Base-by-base conservation (phyloP, 2,113 vertebrate genomes). In the Corapipo altera region DNA sequence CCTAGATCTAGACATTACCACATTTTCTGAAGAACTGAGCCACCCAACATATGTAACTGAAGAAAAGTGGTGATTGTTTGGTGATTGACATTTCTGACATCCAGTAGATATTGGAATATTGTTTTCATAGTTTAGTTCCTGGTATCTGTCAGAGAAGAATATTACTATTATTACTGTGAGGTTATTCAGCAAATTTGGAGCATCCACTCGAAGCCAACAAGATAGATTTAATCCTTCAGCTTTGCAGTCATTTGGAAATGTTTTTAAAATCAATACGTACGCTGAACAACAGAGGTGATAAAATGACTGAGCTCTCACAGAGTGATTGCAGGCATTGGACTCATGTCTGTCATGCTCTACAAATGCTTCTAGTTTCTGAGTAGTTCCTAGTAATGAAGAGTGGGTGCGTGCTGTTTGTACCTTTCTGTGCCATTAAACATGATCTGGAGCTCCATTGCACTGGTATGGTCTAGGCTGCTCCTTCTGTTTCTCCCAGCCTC, bases 41-140 rank as follows among this genome's bases (percentile, higher is more conserved):
- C 52, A 84, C 3, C 5, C 37, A 76, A 30, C 43, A 39, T 43
- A 66, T 69, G 12, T 32, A 83, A 55, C 51, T 51, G 61, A 86
- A 85, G 54, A 57, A 67, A 64, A 65, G 33, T 62, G 46, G 22
- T 83, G 22, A 30, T 55, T 48, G 54, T 26, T 58, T 85, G 55
- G 49, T 64, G 71, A 65, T 37, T 37, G 78, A 23, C 37, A 71
- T 91, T 88, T 91, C 46, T 93, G 82, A 75, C 62, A 88, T 46
- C 28, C 46, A 43, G 41, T 69, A 88, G 41, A 72, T 62, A 12
- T 76, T n/a, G 85, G 69, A 76, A 62, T 62, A 72, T 48, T 54
- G 48, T 93, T 93, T 85, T 91, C 48, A 48, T 48, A n/a, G 20
- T 67, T 80, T 72, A 62, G 27, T 67, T 93, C 70, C 46, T 76